Conservation (phyloP, 2,888 invertebrate genomes). For the Gerris lacustris region DNA sequence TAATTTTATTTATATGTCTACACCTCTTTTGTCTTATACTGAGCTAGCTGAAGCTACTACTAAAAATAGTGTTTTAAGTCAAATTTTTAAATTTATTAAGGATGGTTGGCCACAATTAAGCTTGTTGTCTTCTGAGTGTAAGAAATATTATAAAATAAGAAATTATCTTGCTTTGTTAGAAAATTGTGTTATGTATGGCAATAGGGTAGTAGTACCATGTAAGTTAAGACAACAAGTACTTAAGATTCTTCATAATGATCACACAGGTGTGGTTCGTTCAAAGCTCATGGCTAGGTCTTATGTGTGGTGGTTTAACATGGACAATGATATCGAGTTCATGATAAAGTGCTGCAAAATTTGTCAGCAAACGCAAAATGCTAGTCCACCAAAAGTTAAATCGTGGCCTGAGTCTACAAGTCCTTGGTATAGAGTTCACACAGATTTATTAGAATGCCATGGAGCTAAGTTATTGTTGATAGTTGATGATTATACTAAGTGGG, state of each 20-base stretch:
- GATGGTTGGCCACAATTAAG: not conserved
- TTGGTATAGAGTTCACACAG: not conserved
- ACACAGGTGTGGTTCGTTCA: not conserved
- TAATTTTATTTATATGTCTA: slow-evolving; percentile 1
- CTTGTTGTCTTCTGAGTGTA: not conserved
- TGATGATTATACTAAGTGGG: not conserved
- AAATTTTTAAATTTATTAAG: not conserved
- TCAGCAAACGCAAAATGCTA: not conserved
- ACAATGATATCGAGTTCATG: not conserved
- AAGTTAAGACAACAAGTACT: not conserved
- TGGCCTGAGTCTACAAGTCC: not conserved
- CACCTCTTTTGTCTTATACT: not conserved
- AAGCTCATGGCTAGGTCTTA: not conserved
- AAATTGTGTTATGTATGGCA: slow-evolving; percentile 8
- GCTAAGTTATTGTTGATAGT: not conserved
- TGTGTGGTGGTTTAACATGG: not conserved
- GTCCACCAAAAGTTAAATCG: not conserved
- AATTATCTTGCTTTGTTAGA: not conserved
- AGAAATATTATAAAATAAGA: not conserved
- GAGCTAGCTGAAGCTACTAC: not conserved
- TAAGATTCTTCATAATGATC: not conserved
- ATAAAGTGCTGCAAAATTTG: not conserved
- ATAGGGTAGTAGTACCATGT: slow-evolving; percentile 9
- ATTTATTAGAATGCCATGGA: not conserved
- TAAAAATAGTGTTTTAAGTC: not conserved